Percentiles rank a stretch among this genome's conserved stretches.
These are phyloP conservation scores for Heliconius hermathena DNA, from an alignment of 1,140 invertebrate genomes.

Conservation along the genomic window DNA sequence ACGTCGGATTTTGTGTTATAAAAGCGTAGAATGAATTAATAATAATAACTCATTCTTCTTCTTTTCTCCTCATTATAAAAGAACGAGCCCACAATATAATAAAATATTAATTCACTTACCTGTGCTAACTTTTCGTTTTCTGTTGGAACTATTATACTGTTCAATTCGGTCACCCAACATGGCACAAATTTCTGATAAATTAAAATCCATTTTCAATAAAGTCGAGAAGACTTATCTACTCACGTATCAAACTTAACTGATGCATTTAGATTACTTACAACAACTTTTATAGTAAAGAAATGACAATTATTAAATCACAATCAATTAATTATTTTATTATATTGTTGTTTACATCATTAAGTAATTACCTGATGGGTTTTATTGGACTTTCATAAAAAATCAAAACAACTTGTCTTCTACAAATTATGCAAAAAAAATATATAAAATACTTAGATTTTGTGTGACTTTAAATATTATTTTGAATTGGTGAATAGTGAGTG, in stretches of 20 bases:
- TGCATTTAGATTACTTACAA: neutral
- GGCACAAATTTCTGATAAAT: conserved; percentile 26
- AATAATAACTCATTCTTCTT: too few species aligned
- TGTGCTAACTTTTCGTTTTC: neutral
- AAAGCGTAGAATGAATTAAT: too few species aligned
- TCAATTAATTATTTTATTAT: neutral
- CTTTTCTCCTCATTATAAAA: too few species aligned
- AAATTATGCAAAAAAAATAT: too few species aligned
- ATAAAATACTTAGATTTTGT: too few species aligned
- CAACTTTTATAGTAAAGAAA: neutral
- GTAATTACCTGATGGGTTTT: neutral
- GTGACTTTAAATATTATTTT: too few species aligned
- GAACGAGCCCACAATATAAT: neutral
- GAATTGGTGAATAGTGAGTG: too few species aligned
- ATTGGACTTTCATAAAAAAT: neutral
- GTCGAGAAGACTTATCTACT: neutral
- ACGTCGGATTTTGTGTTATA: too few species aligned
- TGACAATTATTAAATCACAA: neutral
- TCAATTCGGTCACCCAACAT: conserved; percentile 29
- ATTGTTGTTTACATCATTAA: neutral
- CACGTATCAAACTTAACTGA: neutral
- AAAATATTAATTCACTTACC: neutral
- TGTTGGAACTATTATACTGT: conserved; percentile 14
- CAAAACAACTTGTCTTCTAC: neutral
- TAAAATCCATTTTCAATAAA: neutral